phyloP scores from a whole-genome alignment of 2,888 invertebrate species.

The Idaea straminata region DNA sequence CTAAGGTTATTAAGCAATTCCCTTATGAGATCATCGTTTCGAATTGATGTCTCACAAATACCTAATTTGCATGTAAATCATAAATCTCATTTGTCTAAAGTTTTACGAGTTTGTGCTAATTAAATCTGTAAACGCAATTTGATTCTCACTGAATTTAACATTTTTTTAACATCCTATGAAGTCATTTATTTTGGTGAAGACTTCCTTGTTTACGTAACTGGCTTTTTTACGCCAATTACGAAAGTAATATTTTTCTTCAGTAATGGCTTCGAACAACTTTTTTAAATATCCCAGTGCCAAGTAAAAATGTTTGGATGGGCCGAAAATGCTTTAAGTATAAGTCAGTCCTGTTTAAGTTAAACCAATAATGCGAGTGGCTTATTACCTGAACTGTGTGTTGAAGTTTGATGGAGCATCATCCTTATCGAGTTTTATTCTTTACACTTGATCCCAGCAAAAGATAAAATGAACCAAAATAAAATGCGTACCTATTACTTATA shows the following conservation, averaged over 20 bases:
- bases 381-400: too few species aligned
- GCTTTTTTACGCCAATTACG: background rate
- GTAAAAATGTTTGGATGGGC: too few species aligned
- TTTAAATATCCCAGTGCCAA: too few species aligned
- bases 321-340: too few species aligned
- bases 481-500: background rate
- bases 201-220: background rate
- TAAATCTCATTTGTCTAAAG: slow-evolving; percentile 1
- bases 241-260: too few species aligned
- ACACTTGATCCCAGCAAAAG: too few species aligned
- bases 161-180: background rate
- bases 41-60: background rate
- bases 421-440: too few species aligned
- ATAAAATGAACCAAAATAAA: background rate
- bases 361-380: too few species aligned
- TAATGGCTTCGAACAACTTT: too few species aligned
- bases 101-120: background rate
- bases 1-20: background rate
- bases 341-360: too few species aligned
- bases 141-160: background rate
- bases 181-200: background rate
- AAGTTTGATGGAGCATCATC: too few species aligned
- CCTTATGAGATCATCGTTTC: background rate
- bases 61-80: background rate
- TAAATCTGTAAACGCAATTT: background rate